These are phyloP conservation scores for Amblyopsis hoosieri DNA, from an alignment of 2,797 vertebrate genomes.

Conservation along the genomic window DNA sequence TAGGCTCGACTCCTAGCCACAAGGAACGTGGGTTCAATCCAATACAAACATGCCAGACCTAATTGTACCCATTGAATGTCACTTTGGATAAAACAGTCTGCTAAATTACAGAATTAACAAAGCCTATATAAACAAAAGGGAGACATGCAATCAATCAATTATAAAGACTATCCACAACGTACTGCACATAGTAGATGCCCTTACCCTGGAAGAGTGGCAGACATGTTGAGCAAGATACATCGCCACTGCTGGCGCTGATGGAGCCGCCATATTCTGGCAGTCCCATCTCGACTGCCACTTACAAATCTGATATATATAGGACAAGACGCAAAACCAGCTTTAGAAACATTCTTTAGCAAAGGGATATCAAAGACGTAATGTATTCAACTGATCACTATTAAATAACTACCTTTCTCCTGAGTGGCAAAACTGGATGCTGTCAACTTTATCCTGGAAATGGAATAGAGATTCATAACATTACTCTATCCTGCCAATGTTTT, in stretches of 20 bases:
- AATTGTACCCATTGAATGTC: too few relatives aligned
- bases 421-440: constrained; percentile 97
- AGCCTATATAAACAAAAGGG: background rate
- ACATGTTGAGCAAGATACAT: constrained; percentile 91
- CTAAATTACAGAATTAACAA: too few relatives aligned
- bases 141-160: background rate
- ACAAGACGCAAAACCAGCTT: background rate
- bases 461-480: background rate
- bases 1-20: too few relatives aligned
- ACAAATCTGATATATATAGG: constrained; percentile 83
- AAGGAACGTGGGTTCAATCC: too few relatives aligned
- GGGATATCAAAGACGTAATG: too few relatives aligned
- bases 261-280: constrained; percentile 91
- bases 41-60: too few relatives aligned
- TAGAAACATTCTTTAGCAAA: background rate
- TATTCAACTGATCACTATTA: background rate
- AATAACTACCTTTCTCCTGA: constrained; percentile 86
- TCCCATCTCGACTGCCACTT: constrained; percentile 96
- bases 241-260: constrained; percentile 90
- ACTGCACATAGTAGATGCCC: background rate
- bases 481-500: background rate
- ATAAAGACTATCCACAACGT: background rate
- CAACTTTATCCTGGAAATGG: constrained; percentile 90
- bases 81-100: too few relatives aligned
- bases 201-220: constrained; percentile 87